Conservation (phyloP, 2,888 invertebrate genomes). For the Caradrina kadenii region DNA sequence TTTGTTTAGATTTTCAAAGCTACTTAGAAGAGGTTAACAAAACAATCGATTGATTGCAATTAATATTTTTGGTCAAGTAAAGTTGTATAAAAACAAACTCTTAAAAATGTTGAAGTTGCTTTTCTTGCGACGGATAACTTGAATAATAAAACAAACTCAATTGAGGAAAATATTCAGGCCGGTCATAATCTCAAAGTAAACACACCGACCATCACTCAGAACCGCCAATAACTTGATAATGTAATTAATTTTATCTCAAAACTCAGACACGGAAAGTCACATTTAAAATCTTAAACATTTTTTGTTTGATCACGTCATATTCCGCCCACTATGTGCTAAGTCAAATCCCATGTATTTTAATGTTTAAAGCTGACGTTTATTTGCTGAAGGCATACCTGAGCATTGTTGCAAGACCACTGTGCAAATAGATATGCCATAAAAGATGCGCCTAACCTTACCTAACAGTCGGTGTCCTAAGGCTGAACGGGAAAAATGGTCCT, state of each 20-base stretch:
- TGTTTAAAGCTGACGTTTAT: conserved; percentile 69
- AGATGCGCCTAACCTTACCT: conserved; percentile 59
- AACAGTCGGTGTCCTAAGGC: conserved; percentile 24
- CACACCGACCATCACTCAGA: conserved; percentile 19
- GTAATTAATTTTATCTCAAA: conserved; percentile 58
- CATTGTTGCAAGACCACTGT: conserved; percentile 79
- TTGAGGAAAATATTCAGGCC: conserved; percentile 51
- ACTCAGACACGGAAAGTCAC: conserved; percentile 31
- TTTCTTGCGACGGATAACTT: conserved; percentile 35
- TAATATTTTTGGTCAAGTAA: conserved; percentile 28
- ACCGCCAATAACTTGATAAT: conserved; percentile 24
- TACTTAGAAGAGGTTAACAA: conserved; percentile 11
- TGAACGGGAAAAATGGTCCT: conserved; percentile 35
- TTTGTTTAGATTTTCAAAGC: conserved; percentile 21
- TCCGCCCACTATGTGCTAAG: conserved; percentile 70
- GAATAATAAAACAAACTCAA: conserved; percentile 38
- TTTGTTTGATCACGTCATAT: conserved; percentile 63
- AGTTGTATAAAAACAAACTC: conserved; percentile 27
- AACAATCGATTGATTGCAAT: conserved; percentile 13
- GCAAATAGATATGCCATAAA: conserved; percentile 75
- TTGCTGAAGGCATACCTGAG: conserved; percentile 79
- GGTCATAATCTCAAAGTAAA: conserved; percentile 33
- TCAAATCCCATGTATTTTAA: conserved; percentile 74
- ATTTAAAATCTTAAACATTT: conserved; percentile 57
- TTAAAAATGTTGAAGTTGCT: conserved; percentile 37